Evolutionary conservation across 92 coral and sea anemone species (phyloP), one percentile per base, ranked within the genome.

Genomic region (Phymanthus crucifer): DNA sequence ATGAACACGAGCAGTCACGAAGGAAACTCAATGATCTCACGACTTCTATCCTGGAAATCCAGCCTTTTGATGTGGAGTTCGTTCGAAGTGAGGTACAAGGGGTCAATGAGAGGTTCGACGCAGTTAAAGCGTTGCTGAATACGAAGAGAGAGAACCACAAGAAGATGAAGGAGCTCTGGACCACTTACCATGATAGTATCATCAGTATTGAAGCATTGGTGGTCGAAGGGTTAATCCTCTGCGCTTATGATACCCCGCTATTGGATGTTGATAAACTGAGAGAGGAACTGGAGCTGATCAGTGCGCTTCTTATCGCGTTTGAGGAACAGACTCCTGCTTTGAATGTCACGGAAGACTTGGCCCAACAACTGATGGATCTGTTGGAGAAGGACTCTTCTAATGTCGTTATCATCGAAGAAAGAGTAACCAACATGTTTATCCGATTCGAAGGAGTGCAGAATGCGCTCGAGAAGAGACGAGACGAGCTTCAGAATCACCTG

Each of bases 401-500:
- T 66, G 88, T 84, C 5, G 87, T 80, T 13, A 78, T 83, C 69
- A 90, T 95, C 74, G 86, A 92, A 66, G 91, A 87, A 65, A 84
- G 95, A 24, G 92, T 85, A 6, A 89, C 90, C 71, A 79, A 89
- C 57, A 70, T 87, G 57, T 71, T 81, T 38, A 38, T 66, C 66
- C 91, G 99, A 32, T 95, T 90, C 80, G 88, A 87, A 45, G 87
- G 88, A 27, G 93, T 91, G 3, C 87, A 87, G 68, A 93, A 84
- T 37, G 91, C 83, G 48, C 86, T 94, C 29, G 94, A 90, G 70
- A 85, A 77, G 69, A 86, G 93, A 27, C 83, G 87, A 73, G 78
- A 76, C 27, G 89, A 90, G 70, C 80, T 95, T 27, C 94, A 91
- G 27, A 86, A 85, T 32, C 99, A 93, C 57, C 88, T 90, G 12